Evolutionary conservation across 2,797 vertebrate species (phyloP).

Genomic region (Jordanella pulchra): DNA sequence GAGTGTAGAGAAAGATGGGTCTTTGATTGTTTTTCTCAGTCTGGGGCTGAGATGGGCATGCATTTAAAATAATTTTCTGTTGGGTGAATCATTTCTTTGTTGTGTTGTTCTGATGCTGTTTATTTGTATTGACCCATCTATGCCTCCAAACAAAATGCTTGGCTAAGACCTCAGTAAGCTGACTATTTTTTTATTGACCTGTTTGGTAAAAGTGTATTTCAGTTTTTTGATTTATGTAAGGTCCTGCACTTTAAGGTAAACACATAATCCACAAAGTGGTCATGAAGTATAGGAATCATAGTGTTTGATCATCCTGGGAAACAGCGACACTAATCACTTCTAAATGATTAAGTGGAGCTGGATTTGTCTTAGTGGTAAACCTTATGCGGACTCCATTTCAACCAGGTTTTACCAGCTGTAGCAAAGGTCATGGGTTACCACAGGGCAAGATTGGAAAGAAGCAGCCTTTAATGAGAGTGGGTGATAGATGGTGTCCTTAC

Average conservation of each 20-base stretch:
- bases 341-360: background rate
- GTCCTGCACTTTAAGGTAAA: background rate
- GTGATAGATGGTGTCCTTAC: constrained; percentile 6
- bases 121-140: too few relatives aligned
- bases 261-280: background rate
- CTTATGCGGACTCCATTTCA: constrained; percentile 30
- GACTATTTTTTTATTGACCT: background rate
- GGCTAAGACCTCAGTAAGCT: too few relatives aligned
- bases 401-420: constrained; percentile 42
- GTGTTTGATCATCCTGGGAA: background rate
- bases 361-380: constrained; percentile 32
- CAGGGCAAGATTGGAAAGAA: constrained; percentile 20
- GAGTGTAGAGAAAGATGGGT: background rate
- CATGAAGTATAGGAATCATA: background rate
- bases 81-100: background rate
- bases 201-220: background rate
- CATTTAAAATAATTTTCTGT: background rate
- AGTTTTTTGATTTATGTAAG: background rate
- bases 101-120: background rate
- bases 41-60: background rate
- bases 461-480: constrained; percentile 24
- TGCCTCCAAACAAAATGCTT: too few relatives aligned
- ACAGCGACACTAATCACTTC: background rate
- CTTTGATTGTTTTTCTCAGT: background rate
- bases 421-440: constrained; percentile 57